Evolutionary conservation across 2,888 invertebrate species (phyloP).

Genomic region (Drosophila anomelani): DNA sequence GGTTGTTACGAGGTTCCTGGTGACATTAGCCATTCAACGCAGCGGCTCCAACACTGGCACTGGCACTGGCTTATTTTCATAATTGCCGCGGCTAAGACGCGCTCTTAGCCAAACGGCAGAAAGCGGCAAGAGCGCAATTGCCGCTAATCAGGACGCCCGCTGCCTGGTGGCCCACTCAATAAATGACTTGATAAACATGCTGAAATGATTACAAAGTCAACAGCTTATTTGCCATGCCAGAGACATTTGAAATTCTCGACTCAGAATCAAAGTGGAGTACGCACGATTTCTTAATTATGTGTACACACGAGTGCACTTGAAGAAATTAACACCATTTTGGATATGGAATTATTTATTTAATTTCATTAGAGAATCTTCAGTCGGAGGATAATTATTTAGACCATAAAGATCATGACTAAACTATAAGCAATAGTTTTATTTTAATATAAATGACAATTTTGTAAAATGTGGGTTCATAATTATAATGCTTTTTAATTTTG

Average conservation of each 20-base stretch:
- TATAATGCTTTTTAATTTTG: background rate
- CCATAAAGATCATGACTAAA: background rate
- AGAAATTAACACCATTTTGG: slow-evolving; percentile 11
- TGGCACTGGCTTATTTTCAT: slow-evolving; percentile 55
- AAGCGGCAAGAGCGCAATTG: slow-evolving; percentile 26
- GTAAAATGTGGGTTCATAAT: background rate
- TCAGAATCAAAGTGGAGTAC: slow-evolving; percentile 48
- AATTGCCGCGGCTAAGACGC: slow-evolving; percentile 53
- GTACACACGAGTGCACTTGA: slow-evolving; percentile 49
- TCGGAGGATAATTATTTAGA: background rate
- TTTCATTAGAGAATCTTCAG: slow-evolving; percentile 5
- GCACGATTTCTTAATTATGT: slow-evolving; percentile 68
- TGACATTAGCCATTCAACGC: slow-evolving; percentile 40
- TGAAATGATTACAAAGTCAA: slow-evolving; percentile 69
- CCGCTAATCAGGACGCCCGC: slow-evolving; percentile 27
- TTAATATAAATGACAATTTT: background rate
- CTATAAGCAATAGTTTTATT: background rate
- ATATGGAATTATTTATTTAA: background rate
- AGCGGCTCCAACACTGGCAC: slow-evolving; percentile 7
- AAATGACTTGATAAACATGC: slow-evolving; percentile 66
- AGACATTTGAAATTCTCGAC: slow-evolving; percentile 51
- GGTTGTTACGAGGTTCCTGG: slow-evolving; percentile 9
- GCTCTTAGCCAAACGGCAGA: slow-evolving; percentile 13
- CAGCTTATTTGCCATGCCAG: slow-evolving; percentile 64
- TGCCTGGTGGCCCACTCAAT: slow-evolving; percentile 21